A percentile compares a stretch with the other conserved stretches of the same genome.
phyloP scores from a whole-genome alignment of 2,797 vertebrate species.

The Syngnathus acus region DNA sequence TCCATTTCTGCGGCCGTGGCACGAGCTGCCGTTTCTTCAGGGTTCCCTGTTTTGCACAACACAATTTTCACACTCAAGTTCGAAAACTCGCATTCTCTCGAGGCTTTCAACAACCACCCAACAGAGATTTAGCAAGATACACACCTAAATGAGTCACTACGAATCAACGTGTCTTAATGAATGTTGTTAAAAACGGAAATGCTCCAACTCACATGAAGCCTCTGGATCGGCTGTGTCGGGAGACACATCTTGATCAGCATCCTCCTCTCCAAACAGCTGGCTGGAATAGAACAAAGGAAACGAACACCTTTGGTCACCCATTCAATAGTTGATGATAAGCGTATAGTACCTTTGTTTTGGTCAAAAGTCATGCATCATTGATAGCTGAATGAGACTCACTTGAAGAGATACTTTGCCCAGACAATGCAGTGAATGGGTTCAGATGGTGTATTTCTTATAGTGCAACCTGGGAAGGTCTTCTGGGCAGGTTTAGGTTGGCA shows the following conservation, averaged over 20 bases:
- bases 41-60: constrained; percentile 76
- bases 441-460: constrained; percentile 95
- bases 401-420: constrained; percentile 98
- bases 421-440: constrained; percentile 99
- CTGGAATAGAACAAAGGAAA: constrained; percentile 46
- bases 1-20: constrained; percentile 87
- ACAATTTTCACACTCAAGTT: background rate
- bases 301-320: background rate
- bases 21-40: constrained; percentile 81
- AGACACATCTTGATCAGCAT: constrained; percentile 96
- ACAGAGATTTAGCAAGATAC: background rate
- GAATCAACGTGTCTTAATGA: background rate
- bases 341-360: background rate
- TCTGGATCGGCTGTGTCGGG: constrained; percentile 97
- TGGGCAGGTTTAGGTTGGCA: constrained; percentile 96
- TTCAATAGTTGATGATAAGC: background rate
- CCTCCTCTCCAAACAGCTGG: constrained; percentile 96
- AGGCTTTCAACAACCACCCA: background rate
- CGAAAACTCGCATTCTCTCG: background rate
- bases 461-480: constrained; percentile 98
- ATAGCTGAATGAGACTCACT: constrained; percentile 68
- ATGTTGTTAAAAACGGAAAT: background rate
- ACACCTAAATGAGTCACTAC: background rate
- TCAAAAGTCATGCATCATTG: background rate
- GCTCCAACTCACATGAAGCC: constrained; percentile 82